Conservation (phyloP, 2,888 invertebrate genomes). For the Troides oblongomaculatus region DNA sequence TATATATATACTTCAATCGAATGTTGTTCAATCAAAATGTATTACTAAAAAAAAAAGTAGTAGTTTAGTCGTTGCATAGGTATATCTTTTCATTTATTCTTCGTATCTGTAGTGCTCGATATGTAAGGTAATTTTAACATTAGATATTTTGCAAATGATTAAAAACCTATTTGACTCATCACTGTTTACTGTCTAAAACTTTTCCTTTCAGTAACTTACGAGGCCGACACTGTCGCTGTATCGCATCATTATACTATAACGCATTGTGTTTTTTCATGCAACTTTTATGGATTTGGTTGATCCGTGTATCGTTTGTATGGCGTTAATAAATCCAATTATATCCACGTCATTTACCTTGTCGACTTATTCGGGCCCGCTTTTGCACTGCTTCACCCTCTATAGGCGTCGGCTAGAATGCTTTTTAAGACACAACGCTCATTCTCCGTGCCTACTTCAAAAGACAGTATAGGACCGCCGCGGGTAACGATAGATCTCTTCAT, state of each 20-base stretch:
- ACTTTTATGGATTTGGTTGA: constrained; percentile 59
- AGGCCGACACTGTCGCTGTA: constrained; percentile 19
- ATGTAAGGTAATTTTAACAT: background rate
- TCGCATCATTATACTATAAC: constrained; percentile 47
- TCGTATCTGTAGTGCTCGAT: background rate
- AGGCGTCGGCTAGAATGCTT: constrained; percentile 85
- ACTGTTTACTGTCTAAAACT: constrained; percentile 17
- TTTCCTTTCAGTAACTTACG: constrained; percentile 36
- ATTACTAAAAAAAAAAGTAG: no score
- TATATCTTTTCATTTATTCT: background rate
- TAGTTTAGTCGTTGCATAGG: no score
- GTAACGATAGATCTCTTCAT: constrained; percentile 43
- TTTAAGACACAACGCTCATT: constrained; percentile 96
- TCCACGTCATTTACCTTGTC: constrained; percentile 40
- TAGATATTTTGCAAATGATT: background rate
- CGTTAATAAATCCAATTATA: constrained; percentile 30
- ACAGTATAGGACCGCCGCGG: constrained; percentile 78
- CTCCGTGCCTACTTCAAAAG: constrained; percentile 94
- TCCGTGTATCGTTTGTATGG: constrained; percentile 68
- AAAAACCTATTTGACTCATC: constrained; percentile 9
- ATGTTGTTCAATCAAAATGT: no score
- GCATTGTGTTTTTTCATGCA: constrained; percentile 54
- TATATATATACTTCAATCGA: no score
- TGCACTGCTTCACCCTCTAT: constrained; percentile 47
- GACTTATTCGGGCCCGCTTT: constrained; percentile 30